Conservation (phyloP, 2,888 invertebrate species). For the Dinocampus coccinellae region DNA sequence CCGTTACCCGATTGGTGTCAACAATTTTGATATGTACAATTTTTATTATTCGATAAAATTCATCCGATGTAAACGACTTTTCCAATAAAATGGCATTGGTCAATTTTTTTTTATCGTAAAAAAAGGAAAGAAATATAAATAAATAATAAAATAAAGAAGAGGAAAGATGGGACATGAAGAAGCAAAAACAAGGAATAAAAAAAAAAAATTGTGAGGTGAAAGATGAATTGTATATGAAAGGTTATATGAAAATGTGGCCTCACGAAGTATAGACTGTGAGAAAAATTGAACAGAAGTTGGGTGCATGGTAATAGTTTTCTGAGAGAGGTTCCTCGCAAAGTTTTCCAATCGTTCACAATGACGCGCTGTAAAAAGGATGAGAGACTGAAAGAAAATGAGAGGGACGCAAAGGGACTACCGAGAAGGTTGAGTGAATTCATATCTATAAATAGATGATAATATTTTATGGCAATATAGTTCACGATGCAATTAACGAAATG, state of each 20-base stretch:
- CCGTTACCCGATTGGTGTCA: not conserved
- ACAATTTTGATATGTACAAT: slow-evolving; percentile 11
- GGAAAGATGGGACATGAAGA: too few relatives aligned
- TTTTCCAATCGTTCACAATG: slow-evolving; percentile 46
- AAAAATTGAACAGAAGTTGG: not conserved
- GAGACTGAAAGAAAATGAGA: slow-evolving; percentile 12
- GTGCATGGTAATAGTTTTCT: slow-evolving; percentile 43
- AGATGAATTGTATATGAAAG: slow-evolving; percentile 5
- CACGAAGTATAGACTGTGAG: not conserved
- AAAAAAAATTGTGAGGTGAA: not conserved
- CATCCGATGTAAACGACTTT: slow-evolving; percentile 33
- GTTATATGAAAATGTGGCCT: not conserved
- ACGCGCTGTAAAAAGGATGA: slow-evolving; percentile 18
- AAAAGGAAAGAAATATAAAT: too few relatives aligned
- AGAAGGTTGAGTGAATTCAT: not conserved
- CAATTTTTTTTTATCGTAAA: not conserved
- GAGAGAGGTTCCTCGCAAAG: slow-evolving; percentile 41
- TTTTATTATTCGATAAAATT: slow-evolving; percentile 47
- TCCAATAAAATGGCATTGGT: slow-evolving; percentile 22
- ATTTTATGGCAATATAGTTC: not conserved
- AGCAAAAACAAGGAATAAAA: not conserved
- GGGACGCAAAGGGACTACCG: slow-evolving; percentile 9
- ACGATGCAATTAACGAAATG: slow-evolving; percentile 14
- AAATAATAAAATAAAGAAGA: too few relatives aligned
- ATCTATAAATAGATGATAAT: not conserved